Evolutionary conservation across 2,888 invertebrate genomes (phyloP).

Genomic region (Pristionchus arcanus): DNA sequence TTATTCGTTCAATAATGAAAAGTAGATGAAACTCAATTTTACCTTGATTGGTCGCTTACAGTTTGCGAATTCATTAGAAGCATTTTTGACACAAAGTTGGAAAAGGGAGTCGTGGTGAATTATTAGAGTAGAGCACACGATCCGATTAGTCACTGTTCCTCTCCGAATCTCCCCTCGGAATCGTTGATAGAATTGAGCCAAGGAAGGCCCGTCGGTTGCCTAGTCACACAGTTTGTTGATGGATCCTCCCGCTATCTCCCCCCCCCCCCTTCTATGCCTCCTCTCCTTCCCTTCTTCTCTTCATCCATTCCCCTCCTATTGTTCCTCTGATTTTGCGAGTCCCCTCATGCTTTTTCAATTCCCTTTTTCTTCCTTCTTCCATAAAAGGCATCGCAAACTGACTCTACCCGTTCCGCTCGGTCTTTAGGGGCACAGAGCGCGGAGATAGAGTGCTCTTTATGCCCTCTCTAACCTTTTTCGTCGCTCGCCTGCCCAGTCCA

Average conservation of each 20-base stretch:
- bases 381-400: background rate
- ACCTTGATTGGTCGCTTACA: too few species aligned
- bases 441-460: background rate
- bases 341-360: background rate
- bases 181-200: background rate
- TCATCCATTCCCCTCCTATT: conserved; percentile 2
- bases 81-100: too few species aligned
- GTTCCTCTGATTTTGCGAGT: conserved; percentile 25
- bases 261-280: background rate
- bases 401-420: background rate
- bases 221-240: conserved; percentile 19
- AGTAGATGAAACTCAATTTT: too few species aligned
- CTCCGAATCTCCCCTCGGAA: background rate
- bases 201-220: background rate
- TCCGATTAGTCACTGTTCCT: background rate
- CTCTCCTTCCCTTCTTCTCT: background rate
- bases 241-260: background rate
- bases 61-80: too few species aligned
- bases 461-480: background rate
- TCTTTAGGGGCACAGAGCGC: background rate
- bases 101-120: background rate
- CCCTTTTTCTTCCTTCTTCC: background rate
- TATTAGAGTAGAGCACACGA: background rate
- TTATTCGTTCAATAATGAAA: too few species aligned
- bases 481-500: background rate